Conservation (phyloP, 2,113 vertebrate species). For the Tringa solitaria region DNA sequence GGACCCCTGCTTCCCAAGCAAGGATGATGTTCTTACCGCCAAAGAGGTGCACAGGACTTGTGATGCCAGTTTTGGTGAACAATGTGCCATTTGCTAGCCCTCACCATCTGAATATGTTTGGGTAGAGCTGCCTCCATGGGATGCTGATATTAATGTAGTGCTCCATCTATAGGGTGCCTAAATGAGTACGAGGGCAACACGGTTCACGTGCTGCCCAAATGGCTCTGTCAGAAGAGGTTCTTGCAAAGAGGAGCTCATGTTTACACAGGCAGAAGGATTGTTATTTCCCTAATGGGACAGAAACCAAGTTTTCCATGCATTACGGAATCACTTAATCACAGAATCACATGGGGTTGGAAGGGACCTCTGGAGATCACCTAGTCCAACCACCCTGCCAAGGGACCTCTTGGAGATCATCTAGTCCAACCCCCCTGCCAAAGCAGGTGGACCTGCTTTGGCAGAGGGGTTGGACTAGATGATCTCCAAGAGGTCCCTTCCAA, state of each 20-base stretch:
- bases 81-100: rapidly evolving
- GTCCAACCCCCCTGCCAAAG: too few species aligned
- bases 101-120: not conserved
- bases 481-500: too few species aligned
- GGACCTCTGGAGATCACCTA: too few species aligned
- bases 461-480: too few species aligned
- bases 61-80: not conserved
- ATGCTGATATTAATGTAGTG: not conserved
- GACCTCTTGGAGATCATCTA: too few species aligned
- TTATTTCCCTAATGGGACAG: not conserved
- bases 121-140: not conserved
- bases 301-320: not conserved
- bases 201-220: not conserved
- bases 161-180: rapidly evolving
- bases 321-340: too few species aligned
- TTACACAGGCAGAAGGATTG: not conserved
- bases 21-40: not conserved
- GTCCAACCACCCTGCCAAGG: too few species aligned
- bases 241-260: not conserved
- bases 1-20: rapidly evolving
- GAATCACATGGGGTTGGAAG: too few species aligned
- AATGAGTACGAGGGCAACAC: rapidly evolving
- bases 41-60: rapidly evolving
- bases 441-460: too few species aligned
- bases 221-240: not conserved